Evolutionary conservation across 1,140 invertebrate species (phyloP).

Genomic region (Micrasema minimum): DNA sequence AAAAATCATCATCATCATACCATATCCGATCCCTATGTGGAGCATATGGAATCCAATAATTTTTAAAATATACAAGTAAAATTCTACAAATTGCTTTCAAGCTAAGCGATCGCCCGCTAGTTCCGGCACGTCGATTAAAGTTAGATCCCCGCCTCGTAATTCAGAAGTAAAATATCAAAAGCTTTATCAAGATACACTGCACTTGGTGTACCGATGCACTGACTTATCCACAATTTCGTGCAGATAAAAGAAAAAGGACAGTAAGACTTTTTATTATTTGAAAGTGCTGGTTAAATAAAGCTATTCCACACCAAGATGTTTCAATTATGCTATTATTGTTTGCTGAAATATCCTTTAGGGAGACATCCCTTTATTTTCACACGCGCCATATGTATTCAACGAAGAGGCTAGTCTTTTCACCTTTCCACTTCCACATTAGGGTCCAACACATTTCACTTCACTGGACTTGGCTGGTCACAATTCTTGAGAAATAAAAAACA

Average conservation of each 20-base stretch:
- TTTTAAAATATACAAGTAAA: too few relatives aligned
- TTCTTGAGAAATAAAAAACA: neutral
- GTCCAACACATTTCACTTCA: constrained; percentile 15
- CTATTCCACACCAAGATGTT: neutral
- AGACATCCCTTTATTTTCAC: constrained; percentile 18
- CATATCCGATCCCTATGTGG: too few relatives aligned
- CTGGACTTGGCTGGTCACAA: neutral
- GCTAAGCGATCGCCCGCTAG: too few relatives aligned
- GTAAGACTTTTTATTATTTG: neutral
- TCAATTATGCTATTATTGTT: neutral
- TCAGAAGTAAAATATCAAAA: too few relatives aligned
- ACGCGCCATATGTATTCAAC: constrained; percentile 24
- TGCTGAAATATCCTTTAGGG: neutral
- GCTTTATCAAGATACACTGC: too few relatives aligned
- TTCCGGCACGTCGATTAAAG: too few relatives aligned
- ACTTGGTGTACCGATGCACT: neutral
- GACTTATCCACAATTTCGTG: neutral
- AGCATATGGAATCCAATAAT: too few relatives aligned
- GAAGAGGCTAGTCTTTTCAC: constrained; percentile 13
- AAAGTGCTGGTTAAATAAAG: neutral
- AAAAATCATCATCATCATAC: too few relatives aligned
- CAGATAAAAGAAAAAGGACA: neutral
- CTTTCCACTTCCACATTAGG: constrained; percentile 9
- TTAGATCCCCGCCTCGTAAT: too few relatives aligned
- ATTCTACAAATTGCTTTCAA: too few relatives aligned